Percentiles rank a stretch among this genome's conserved stretches.
Evolutionary conservation across 2,888 invertebrate species (phyloP).

Genomic region (Pharmacophagus antenor): DNA sequence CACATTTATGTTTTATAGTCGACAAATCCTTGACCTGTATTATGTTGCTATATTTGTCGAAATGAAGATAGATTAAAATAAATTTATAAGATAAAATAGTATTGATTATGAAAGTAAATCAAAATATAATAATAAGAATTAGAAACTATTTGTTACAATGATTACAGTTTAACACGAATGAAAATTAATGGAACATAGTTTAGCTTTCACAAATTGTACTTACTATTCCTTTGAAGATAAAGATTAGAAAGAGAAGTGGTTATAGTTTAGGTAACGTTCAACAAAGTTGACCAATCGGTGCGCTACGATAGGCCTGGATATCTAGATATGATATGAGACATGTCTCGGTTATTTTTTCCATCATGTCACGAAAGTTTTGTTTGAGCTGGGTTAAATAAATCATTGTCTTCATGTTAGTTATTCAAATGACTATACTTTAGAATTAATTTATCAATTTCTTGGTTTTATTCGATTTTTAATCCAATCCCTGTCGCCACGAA

Average conservation of each 20-base stretch:
- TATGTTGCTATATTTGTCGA: not conserved
- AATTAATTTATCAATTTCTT: no score
- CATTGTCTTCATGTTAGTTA: no score
- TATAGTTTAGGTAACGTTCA: not conserved
- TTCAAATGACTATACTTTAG: not conserved
- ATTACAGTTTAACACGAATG: not conserved
- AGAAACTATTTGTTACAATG: not conserved
- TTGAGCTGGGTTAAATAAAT: no score
- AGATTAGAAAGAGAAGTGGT: not conserved
- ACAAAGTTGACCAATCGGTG: not conserved
- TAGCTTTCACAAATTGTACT: not conserved
- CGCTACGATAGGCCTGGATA: not conserved
- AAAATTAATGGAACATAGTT: not conserved
- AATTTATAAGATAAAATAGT: not conserved
- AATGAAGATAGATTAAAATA: not conserved
- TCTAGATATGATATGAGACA: constrained; percentile 2
- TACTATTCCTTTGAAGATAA: not conserved
- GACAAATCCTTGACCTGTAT: constrained; percentile 11
- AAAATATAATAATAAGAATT: no score
- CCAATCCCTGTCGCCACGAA: not conserved
- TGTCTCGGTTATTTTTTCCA: no score
- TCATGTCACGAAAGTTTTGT: no score
- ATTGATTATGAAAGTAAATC: not conserved
- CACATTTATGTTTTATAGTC: constrained; percentile 15
- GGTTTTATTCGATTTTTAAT: not conserved